phyloP scores from a whole-genome alignment of 53 echinoderm and acorn worm genomes.

The Stichopus horrens region DNA sequence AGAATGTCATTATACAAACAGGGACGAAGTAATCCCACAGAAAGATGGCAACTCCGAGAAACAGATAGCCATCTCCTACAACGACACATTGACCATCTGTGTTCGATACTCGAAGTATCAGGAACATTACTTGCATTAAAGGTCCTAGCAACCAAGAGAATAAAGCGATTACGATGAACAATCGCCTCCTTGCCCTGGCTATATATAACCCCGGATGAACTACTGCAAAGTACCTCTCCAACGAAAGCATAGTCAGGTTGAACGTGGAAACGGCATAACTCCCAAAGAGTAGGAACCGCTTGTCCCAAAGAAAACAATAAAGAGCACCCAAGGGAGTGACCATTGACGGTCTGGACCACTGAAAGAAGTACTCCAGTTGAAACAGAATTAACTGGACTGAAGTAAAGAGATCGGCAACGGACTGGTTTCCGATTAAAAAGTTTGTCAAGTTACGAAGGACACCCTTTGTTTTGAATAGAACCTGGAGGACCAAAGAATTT shows the following conservation, averaged over 20 bases:
- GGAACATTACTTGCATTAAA: constrained; percentile 64
- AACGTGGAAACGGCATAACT: constrained; percentile 79
- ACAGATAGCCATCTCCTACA: background rate
- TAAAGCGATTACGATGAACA: constrained; percentile 37
- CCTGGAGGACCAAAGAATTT: constrained; percentile 1
- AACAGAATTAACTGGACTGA: constrained; percentile 30
- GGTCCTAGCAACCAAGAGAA: constrained; percentile 65
- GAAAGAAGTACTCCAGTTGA: constrained; percentile 36
- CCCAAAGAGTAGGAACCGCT: constrained; percentile 57
- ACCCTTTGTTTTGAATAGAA: background rate
- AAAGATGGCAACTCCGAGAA: constrained; percentile 60
- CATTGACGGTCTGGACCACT: constrained; percentile 9
- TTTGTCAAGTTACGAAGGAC: constrained; percentile 46
- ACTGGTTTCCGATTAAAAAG: constrained; percentile 55
- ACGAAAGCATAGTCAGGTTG: constrained; percentile 69
- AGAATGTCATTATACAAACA: constrained; percentile 63
- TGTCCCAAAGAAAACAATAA: constrained; percentile 72
- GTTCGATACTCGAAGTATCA: constrained; percentile 45
- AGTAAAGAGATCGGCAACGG: constrained; percentile 35
- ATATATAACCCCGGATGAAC: constrained; percentile 60
- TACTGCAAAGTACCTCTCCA: constrained; percentile 78
- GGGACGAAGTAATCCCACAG: constrained; percentile 77
- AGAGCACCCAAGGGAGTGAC: constrained; percentile 45
- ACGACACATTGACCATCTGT: constrained; percentile 41
- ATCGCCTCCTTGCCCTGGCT: constrained; percentile 47